Percentiles rank a stretch among this genome's conserved stretches.
These are phyloP conservation scores for Drosophila ercepeae DNA, from an alignment of 1,140 invertebrate species.

Conservation along the genomic window DNA sequence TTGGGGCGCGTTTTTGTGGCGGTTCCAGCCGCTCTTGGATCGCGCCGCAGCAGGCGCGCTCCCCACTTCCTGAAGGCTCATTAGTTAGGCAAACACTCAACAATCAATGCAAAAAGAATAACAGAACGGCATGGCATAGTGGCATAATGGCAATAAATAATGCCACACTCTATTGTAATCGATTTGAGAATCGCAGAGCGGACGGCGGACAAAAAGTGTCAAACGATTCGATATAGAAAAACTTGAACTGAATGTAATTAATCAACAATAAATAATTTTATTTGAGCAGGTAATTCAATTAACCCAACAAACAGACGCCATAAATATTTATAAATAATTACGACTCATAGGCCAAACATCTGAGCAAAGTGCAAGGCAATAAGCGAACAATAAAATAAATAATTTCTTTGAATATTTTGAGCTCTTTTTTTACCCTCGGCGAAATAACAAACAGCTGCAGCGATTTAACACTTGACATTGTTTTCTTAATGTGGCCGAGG, in stretches of 20 bases:
- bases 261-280: constrained; percentile 67
- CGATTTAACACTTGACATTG: constrained; percentile 73
- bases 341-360: constrained; percentile 50
- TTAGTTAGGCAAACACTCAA: constrained; percentile 48
- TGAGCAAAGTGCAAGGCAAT: constrained; percentile 49
- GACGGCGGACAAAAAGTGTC: constrained; percentile 32
- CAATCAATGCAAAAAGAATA: background rate
- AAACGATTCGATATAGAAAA: constrained; percentile 20
- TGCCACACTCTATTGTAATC: constrained; percentile 52
- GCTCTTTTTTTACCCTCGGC: constrained; percentile 5
- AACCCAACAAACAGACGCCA: constrained; percentile 45
- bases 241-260: constrained; percentile 66
- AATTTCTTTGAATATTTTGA: constrained; percentile 52
- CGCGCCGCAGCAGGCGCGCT: background rate
- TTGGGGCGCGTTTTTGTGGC: constrained; percentile 25
- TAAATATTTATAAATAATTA: constrained; percentile 58
- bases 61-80: constrained; percentile 53
- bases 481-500: constrained; percentile 24
- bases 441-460: constrained; percentile 28
- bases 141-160: constrained; percentile 54
- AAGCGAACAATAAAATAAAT: constrained; percentile 35
- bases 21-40: background rate
- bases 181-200: constrained; percentile 37
- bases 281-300: constrained; percentile 54
- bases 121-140: constrained; percentile 3